Evolutionary conservation across 2,888 invertebrate species (phyloP).

Genomic region (Cyclophora albipunctata): DNA sequence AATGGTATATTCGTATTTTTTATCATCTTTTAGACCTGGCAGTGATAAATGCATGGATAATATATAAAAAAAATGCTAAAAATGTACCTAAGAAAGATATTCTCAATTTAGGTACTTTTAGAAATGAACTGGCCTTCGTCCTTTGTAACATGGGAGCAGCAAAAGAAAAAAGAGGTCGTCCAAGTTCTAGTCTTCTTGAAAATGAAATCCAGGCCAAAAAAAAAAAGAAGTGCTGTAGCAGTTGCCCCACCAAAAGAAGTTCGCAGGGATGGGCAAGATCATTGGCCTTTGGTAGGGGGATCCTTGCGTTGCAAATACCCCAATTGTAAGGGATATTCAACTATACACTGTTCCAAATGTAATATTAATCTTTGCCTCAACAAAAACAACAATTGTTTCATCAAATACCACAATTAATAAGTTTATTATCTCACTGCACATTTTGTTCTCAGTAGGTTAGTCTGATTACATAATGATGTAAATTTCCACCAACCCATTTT

Average conservation of each 20-base stretch:
- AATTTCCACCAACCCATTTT: too few species aligned
- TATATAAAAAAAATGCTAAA: conserved; percentile 12
- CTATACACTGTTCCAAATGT: conserved; percentile 24
- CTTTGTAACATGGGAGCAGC: too few species aligned
- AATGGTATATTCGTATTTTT: conserved; percentile 16
- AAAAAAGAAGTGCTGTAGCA: too few species aligned
- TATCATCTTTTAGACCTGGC: conserved; percentile 14
- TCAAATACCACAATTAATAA: not conserved
- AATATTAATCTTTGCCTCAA: conserved; percentile 11
- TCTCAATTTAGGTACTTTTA: conserved; percentile 17
- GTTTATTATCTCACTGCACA: too few species aligned
- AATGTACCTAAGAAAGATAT: conserved; percentile 9
- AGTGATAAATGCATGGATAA: conserved; percentile 14
- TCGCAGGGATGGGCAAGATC: not conserved
- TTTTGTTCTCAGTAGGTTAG: too few species aligned
- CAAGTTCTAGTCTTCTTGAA: too few species aligned
- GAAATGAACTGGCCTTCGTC: conserved; percentile 9
- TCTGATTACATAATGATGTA: too few species aligned
- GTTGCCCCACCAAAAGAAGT: too few species aligned
- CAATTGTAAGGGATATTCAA: conserved; percentile 3
- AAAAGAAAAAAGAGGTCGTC: too few species aligned
- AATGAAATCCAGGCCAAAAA: too few species aligned
- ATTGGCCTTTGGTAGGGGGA: not conserved
- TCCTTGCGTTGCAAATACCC: conserved; percentile 3
- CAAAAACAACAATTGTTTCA: conserved; percentile 22